A percentile compares a stretch with the other conserved stretches of the same genome.
These are phyloP conservation scores for Spilosoma lubricipeda DNA, from an alignment of 2,888 invertebrate genomes.

Conservation along the genomic window DNA sequence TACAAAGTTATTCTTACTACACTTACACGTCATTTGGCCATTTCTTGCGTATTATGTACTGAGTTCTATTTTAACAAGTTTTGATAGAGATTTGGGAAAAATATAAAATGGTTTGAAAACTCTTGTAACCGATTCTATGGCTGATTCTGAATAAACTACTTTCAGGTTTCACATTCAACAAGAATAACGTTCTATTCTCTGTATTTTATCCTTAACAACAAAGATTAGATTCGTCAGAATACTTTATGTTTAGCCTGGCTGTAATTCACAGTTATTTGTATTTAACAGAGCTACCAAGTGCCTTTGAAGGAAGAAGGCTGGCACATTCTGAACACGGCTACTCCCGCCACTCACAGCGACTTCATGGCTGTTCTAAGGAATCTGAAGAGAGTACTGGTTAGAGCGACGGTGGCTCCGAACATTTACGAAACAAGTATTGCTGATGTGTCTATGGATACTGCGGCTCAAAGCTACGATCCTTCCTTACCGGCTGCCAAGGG, in stretches of 20 bases:
- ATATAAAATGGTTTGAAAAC: background rate
- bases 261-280: background rate
- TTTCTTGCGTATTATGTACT: too few relatives aligned
- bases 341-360: conserved; percentile 89
- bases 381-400: conserved; percentile 92
- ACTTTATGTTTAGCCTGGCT: background rate
- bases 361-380: conserved; percentile 94
- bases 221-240: background rate
- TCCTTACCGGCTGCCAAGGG: conserved; percentile 88
- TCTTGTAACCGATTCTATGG: too few relatives aligned
- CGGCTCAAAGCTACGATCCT: conserved; percentile 88
- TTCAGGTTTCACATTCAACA: too few relatives aligned
- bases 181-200: too few relatives aligned
- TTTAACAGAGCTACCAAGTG: conserved; percentile 86
- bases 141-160: too few relatives aligned
- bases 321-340: conserved; percentile 72
- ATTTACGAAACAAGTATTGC: conserved; percentile 90
- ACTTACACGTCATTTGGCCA: too few relatives aligned
- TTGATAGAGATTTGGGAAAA: too few relatives aligned
- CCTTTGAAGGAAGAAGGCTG: conserved; percentile 89
- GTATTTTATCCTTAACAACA: too few relatives aligned
- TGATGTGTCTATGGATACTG: conserved; percentile 95
- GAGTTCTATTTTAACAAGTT: too few relatives aligned
- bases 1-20: too few relatives aligned
- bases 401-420: conserved; percentile 89